phyloP scores from a whole-genome alignment of 2,888 invertebrate species.

The Chloromyia formosa region DNA sequence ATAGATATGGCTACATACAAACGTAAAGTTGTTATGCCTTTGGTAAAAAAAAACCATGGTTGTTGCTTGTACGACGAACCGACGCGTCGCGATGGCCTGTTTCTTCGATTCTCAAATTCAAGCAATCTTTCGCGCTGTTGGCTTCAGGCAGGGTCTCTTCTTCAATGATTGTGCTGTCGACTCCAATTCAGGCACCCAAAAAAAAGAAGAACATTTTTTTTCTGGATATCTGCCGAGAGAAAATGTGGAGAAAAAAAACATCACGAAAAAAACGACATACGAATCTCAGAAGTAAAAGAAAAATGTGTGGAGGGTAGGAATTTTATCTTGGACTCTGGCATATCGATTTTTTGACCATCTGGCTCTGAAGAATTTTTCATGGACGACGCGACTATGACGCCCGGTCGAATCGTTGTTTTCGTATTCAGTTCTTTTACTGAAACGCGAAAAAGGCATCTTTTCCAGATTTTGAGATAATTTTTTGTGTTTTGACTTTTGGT shows the following conservation, averaged over 20 bases:
- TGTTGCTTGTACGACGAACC: not conserved
- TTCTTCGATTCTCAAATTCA: not conserved
- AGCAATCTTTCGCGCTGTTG: slow-evolving; percentile 24
- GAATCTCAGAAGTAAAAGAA: slow-evolving; percentile 32
- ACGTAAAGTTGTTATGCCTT: not conserved
- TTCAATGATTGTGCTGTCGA: slow-evolving; percentile 16
- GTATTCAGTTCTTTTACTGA: slow-evolving; percentile 1
- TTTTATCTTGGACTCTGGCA: slow-evolving; percentile 48
- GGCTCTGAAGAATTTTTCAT: slow-evolving; percentile 51
- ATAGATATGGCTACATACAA: not conserved
- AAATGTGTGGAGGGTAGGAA: slow-evolving; percentile 45
- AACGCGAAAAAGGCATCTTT: not conserved
- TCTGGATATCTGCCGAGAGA: slow-evolving; percentile 32
- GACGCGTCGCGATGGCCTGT: not conserved
- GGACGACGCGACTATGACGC: not conserved
- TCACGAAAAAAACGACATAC: slow-evolving; percentile 19
- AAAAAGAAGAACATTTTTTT: not conserved
- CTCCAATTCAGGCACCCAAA: slow-evolving; percentile 18
- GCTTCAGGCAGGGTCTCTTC: slow-evolving; percentile 34
- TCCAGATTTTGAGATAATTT: not conserved
- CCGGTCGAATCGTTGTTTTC: not conserved
- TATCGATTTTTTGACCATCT: slow-evolving; percentile 51
- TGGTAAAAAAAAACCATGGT: not conserved
- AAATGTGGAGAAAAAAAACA: slow-evolving; percentile 1
- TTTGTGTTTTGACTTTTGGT: slow-evolving; percentile 16